Evolutionary conservation across 2,888 invertebrate genomes (phyloP), one percentile per base, ranked within the genome.

Genomic region (Neocrepidodera transversa): DNA sequence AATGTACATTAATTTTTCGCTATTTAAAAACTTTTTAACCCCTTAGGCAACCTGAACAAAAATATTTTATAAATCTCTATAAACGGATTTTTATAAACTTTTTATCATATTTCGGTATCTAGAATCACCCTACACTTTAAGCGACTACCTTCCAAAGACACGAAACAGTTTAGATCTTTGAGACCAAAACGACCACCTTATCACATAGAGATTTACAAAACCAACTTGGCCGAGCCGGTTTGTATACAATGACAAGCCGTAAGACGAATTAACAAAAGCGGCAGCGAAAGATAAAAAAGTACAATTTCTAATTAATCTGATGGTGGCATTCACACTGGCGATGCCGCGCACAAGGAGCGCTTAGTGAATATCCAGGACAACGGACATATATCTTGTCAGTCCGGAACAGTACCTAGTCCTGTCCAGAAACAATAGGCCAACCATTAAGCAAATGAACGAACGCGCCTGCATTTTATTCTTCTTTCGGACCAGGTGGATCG

Each of bases 381-480:
- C 64, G 68, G 64, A 74, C 75, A 77, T 77, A 76, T 76, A 77
- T 77, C 77, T 77, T 75, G 63, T 68, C 45, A 45, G 74, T 74
- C 71, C 74, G 71, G 71, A 73, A 74, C 73, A 74, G 75, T 45
- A 45, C 45, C 74, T 75, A 73, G 74, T 72, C 70, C 76, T 76
- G 77, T 77, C 76, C 74, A 73, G 75, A 76, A 75, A 78, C 78
- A 78, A 78, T 78, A 78, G 78, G 73, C 73, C 70, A 76, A 73
- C 77, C 78, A 78, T 78, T 78, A 78, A 77, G 78, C 77, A 78
- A 78, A 78, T 78, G 78, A 78, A 77, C 76, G 76, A 74, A 75
- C 69, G 68, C 40, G 60, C 54, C 54, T 52, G 42, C 26, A 45
- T 45, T 45, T 45, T 26, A 45, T 14, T 4, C 26, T 26, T 5